These are phyloP conservation scores for Mellilla xanthometata DNA, from an alignment of 2,888 invertebrate genomes.

Conservation along the genomic window DNA sequence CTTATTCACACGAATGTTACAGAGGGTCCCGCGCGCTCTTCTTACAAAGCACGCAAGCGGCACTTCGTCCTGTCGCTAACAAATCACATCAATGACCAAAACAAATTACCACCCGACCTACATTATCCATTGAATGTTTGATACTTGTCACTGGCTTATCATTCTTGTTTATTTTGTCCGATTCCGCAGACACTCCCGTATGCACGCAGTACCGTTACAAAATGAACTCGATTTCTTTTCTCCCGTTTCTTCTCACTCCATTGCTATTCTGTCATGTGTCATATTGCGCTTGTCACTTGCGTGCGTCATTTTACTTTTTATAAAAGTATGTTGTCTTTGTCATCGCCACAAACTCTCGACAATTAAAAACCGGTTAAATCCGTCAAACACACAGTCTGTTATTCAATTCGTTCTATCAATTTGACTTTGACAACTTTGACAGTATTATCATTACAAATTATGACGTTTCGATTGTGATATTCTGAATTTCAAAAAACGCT, in stretches of 20 bases:
- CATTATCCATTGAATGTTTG: constrained; percentile 72
- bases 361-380: no score
- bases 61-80: constrained; percentile 33
- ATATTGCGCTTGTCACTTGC: no score
- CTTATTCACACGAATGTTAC: constrained; percentile 57
- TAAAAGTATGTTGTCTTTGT: no score
- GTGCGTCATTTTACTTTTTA: no score
- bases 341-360: no score
- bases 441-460: no score
- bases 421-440: no score
- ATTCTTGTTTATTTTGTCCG: constrained; percentile 64
- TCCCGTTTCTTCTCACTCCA: constrained; percentile 31
- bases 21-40: constrained; percentile 21
- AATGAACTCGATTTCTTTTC: constrained; percentile 52
- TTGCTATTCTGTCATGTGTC: constrained; percentile 19
- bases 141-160: constrained; percentile 75
- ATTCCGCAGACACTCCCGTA: constrained; percentile 75
- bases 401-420: no score
- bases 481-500: no score
- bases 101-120: constrained; percentile 74
- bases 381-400: no score
- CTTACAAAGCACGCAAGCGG: constrained; percentile 24
- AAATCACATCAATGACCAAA: constrained; percentile 62
- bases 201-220: constrained; percentile 76
- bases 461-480: no score